Evolutionary conservation across 1,140 invertebrate species (phyloP), one percentile per base, ranked within the genome.

Genomic region (Carposina sasakii): DNA sequence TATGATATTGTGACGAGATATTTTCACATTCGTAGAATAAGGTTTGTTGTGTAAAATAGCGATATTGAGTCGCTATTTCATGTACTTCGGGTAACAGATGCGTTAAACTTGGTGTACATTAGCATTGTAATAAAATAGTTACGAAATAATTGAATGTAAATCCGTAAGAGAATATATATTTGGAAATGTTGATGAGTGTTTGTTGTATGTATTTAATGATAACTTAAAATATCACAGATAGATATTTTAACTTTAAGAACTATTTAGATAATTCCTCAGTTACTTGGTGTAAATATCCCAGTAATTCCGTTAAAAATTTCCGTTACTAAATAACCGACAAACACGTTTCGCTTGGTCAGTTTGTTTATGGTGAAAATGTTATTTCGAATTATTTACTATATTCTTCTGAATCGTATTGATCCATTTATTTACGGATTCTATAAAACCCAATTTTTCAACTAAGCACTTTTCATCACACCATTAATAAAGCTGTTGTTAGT

Each of bases 21-120:
- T 83, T 83, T 83, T 83, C 79, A 81, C 79, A 83, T 79, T 77
- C 63, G 63, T 79, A 81, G 73, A 20, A 28, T 83, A 83, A 81
- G 75, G 65, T 77, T 81, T 83, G 79, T 81, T 84, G 73, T 83
- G 71, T 84, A 76, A 75, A 67, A 67, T 78, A 74, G 67, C 59
- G 71, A n/a, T n/a, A n/a, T n/a, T n/a, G n/a, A n/a, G n/a, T n/a
- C n/a, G n/a, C n/a, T n/a, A n/a, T 78, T 77, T 74, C 74, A 54
- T 71, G 66, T 78, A 73, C 72, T 78, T 76, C 65, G 72, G 68
- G 70, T 78, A 74, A 76, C 69, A 66, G 60, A 58, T 78, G 73
- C 76, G 69, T 77, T 75, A 64, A 67, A 70, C 72, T 57, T 63
- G 73, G 65, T 81, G 77, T 83, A 83, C 69, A 76, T 77, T 83